Base-by-base conservation (phyloP, 2,797 vertebrate genomes). In the Acrossocheilus fasciatus region DNA sequence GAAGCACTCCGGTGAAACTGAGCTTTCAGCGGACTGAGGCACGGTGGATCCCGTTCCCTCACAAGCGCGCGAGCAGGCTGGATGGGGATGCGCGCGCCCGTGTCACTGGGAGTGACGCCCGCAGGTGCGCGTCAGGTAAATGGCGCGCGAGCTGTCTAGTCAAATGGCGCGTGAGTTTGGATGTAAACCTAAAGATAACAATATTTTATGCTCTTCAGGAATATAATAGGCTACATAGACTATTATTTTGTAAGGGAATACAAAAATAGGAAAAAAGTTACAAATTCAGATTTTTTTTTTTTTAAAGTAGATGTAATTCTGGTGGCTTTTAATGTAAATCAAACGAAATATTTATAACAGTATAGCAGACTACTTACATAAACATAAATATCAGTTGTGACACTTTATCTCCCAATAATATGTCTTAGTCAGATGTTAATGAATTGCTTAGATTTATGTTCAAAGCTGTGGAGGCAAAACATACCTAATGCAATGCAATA, bases 61-160 rank as follows among this genome's bases (percentile, higher is more conserved):
- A 88, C 83, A 82, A 83, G 69, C 17, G 78, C 64, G 83, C 43
- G 82, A 81, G 91, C 50, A 50, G 70, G 82, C 75, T 88, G 89
- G 91, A 75, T 88, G 91, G 36, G 20, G 88, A 88, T 62, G 92
- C 92, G 93, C 93, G 92, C 91, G 10, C 89, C 82, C 91, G 91
- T 59, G 83, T 15, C 23, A 73, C 81, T 47, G 82, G 74, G 70
- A 88, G 83, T 68, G 91, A 89, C 91, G 92, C 92, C 88, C 90
- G 93, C 94, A 95, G 93, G 94, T 95, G 94, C 89, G 79, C 91
- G 77, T 90, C 94, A 95, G 94, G 93, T 94, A 88, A 89, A 45
- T 83, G 89, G 86, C 86, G 30, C 43, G 81, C 66, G 90, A 87
- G 82, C 88, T 77, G 88, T 82, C 26, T 68, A 89, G 77, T 89